Base-by-base conservation (phyloP, 2,113 vertebrate genomes). In the Eptesicus fuscus region DNA sequence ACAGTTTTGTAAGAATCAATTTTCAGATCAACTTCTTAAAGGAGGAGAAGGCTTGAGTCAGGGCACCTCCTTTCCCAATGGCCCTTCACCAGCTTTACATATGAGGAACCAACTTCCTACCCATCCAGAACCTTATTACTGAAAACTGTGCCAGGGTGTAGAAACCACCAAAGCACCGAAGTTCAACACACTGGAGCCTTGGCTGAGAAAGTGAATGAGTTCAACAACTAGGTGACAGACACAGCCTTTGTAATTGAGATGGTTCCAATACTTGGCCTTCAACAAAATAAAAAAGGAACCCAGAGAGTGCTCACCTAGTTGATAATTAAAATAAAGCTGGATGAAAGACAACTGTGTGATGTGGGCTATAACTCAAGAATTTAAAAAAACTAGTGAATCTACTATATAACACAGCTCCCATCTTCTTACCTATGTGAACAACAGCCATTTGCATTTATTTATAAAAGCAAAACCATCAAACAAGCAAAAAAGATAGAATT, bases 391-490 rank as follows among this genome's bases (percentile, higher is more conserved):
- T 61, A 61, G 44, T 86, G 47, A 93, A 69, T 76, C 20, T 7
- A 80, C 7, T 69, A 4, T 22, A 47, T 42, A 94, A 69, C 5
- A 84, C 9, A 93, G 2, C n/a, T 47, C 13, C 30, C 37, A 82
- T 56, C 2, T 30, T 49, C 32, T 56, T 44, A 80, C 37, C 25
- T 80, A 20, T 74, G 42, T 89, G 47, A 96, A 91, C 49, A 82
- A 92, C 1, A 82, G 17, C 37, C 37, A 83, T 59, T 42, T 86
- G 9, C 12, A 59, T 84, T 74, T 47, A 82, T 37, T 74, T 47
- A 82, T 16, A 32, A 80, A 90, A 74, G 47, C 40, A 95, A 95
- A 95, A 85, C 13, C 25, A 80, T 73, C 69, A 63, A 32, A 89
- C 53, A 70, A 42, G 88, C 23, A 63, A 59, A 65, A 82, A 95